Conservation (phyloP, 30 jellyfish, hydroid and myxozoan genomes). For the Turritopsis rubra region DNA sequence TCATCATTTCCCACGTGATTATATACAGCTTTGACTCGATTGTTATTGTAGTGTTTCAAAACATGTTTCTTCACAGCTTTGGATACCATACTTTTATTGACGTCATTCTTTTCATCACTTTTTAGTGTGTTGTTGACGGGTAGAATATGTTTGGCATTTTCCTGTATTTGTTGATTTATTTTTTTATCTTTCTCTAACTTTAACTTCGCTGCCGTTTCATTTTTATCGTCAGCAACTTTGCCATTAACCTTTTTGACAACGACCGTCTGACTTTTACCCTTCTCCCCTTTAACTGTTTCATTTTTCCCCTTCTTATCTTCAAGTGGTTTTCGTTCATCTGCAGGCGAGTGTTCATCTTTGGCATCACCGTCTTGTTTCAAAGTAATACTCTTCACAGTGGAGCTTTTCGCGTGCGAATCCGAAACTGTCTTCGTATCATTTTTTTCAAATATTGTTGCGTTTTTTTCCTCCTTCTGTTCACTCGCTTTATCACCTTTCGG, state of each 20-base stretch:
- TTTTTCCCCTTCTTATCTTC: background rate
- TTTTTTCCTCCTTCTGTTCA: background rate
- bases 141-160: conserved; percentile 18
- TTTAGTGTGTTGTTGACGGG: conserved; percentile 17
- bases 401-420: background rate
- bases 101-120: background rate
- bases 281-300: background rate
- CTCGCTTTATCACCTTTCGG: background rate
- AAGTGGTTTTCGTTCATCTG: background rate
- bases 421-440: background rate
- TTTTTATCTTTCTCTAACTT: conserved; percentile 25
- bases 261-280: background rate
- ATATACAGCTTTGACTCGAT: background rate
- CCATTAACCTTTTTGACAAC: background rate
- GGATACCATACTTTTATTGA: background rate
- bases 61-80: background rate
- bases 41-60: background rate
- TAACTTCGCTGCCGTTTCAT: background rate
- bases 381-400: background rate
- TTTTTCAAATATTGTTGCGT: background rate
- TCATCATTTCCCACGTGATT: background rate
- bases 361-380: conserved; percentile 2
- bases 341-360: background rate
- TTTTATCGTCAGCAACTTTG: background rate
- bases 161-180: conserved; percentile 8